These are phyloP conservation scores for Arothron firmamentum DNA, from an alignment of 2,113 vertebrate species.

Conservation along the genomic window DNA sequence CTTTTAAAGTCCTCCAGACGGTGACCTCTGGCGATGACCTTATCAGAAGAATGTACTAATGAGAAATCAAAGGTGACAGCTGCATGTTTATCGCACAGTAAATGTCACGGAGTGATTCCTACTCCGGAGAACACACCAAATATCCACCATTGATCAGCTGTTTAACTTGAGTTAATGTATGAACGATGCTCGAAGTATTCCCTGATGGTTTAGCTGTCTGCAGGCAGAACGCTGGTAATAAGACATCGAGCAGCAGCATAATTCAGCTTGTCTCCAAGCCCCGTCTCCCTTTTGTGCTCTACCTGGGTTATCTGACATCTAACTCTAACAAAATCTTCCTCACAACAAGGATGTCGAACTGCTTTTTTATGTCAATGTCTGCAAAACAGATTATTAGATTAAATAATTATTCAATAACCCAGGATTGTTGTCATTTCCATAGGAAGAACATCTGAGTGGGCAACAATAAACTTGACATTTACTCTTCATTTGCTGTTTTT, in stretches of 20 bases:
- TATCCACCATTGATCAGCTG: conserved; percentile 64
- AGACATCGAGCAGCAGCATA: conserved; percentile 67
- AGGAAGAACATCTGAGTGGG: not conserved
- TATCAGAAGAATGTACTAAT: conserved; percentile 4
- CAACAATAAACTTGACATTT: too few species aligned
- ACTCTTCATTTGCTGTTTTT: not conserved
- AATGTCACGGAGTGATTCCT: conserved; percentile 47
- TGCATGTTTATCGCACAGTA: conserved; percentile 21
- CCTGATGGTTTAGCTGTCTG: conserved; percentile 64
- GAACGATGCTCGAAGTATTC: conserved; percentile 62
- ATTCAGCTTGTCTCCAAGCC: conserved; percentile 65
- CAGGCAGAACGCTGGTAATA: conserved; percentile 62
- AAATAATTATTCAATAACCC: not conserved
- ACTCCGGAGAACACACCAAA: conserved; percentile 47
- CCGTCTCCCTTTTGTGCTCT: conserved; percentile 56
- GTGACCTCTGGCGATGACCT: conserved; percentile 1
- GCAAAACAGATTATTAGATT: conserved; percentile 20
- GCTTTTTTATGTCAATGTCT: conserved; percentile 9
- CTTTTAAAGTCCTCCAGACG: not conserved
- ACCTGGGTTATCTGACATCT: conserved; percentile 67
- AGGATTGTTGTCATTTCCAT: not conserved
- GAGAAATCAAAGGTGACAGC: conserved; percentile 17
- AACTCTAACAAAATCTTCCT: conserved; percentile 57
- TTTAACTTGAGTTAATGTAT: conserved; percentile 70
- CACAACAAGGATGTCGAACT: too few species aligned